phyloP scores from a whole-genome alignment of 2,797 vertebrate genomes.

The Periparus ater region DNA sequence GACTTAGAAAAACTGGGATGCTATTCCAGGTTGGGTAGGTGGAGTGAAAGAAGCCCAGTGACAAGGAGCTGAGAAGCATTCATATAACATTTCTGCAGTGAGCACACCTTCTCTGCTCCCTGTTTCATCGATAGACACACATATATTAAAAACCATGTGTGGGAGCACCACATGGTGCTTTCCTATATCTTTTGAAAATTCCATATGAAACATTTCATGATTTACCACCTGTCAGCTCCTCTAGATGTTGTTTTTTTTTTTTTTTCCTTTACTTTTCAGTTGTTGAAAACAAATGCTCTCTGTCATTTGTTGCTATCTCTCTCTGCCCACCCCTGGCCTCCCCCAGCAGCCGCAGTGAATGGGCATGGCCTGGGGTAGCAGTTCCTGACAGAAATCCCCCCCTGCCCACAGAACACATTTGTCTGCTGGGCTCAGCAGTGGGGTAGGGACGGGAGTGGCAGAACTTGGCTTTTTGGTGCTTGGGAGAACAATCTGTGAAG shows the following conservation, averaged over 20 bases:
- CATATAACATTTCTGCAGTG: background rate
- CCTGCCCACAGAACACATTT: background rate
- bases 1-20: background rate
- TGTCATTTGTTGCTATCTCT: background rate
- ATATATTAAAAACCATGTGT: constrained; percentile 1
- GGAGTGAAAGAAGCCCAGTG: constrained; percentile 7
- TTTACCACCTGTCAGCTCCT: constrained; percentile 24
- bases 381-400: background rate
- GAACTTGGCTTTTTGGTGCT: background rate
- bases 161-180: constrained; percentile 54
- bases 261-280: background rate
- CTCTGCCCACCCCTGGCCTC: background rate
- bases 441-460: background rate
- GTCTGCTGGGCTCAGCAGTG: background rate
- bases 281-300: constrained; percentile 23
- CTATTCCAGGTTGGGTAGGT: constrained; percentile 49
- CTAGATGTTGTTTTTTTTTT: background rate
- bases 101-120: background rate
- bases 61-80: constrained; percentile 37
- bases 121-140: constrained; percentile 9
- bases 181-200: background rate
- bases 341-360: background rate
- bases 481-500: constrained; percentile 1
- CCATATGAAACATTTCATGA: constrained; percentile 12
- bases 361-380: accelerated